Conservation (phyloP, 2,113 vertebrate species). For the Cygnus buccinator region DNA sequence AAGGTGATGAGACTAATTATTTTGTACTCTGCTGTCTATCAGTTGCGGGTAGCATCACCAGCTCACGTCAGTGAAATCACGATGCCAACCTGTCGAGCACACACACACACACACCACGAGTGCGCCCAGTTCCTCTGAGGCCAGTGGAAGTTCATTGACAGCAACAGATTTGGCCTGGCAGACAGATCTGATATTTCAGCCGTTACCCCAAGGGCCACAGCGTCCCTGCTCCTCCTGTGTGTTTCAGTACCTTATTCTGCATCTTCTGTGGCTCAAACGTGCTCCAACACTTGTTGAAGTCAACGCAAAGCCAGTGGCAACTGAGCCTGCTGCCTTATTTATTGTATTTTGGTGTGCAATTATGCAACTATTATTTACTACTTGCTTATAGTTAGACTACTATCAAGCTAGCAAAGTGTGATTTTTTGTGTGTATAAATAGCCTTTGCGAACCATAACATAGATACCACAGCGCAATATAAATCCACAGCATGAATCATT, state of each 20-base stretch:
- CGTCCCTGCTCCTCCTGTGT: background rate
- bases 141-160: slow-evolving; percentile 23
- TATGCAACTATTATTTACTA: slow-evolving; percentile 77
- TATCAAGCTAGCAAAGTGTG: slow-evolving; percentile 69
- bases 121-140: background rate
- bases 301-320: slow-evolving; percentile 9
- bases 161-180: slow-evolving; percentile 38
- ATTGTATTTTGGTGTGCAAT: slow-evolving; percentile 64
- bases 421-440: slow-evolving; percentile 69
- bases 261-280: slow-evolving; percentile 28
- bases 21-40: slow-evolving; percentile 52
- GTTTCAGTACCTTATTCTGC: slow-evolving; percentile 63
- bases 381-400: slow-evolving; percentile 68
- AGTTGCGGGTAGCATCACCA: slow-evolving; percentile 2
- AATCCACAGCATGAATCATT: slow-evolving; percentile 48
- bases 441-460: slow-evolving; percentile 53
- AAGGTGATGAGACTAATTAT: slow-evolving; percentile 58
- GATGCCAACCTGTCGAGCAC: slow-evolving; percentile 6
- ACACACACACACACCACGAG: background rate
- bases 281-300: background rate
- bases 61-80: slow-evolving; percentile 51
- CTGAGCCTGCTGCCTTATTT: slow-evolving; percentile 23
- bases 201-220: background rate
- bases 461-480: slow-evolving; percentile 48
- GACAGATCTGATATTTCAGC: slow-evolving; percentile 23